phyloP scores from a whole-genome alignment of 2,797 vertebrate genomes.

The Nothura maculosa region DNA sequence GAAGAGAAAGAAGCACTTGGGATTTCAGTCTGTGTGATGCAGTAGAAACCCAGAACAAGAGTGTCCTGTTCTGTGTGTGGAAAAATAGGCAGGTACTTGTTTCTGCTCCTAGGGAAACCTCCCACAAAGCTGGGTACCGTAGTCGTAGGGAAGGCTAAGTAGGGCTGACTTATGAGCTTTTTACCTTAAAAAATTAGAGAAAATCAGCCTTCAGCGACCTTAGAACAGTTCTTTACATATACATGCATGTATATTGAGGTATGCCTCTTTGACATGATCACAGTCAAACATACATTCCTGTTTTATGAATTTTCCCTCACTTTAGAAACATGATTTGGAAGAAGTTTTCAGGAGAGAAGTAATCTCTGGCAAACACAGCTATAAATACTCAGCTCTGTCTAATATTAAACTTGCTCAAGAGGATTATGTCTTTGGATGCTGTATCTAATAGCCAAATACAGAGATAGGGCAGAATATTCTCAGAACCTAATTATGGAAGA shows the following conservation, averaged over 20 bases:
- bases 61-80: neutral
- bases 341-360: neutral
- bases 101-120: neutral
- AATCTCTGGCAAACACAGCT: slow-evolving; percentile 2
- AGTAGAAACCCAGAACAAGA: neutral
- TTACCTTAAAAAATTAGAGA: neutral
- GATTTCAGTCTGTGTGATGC: neutral
- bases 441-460: neutral
- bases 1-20: neutral
- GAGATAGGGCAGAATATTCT: neutral
- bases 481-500: neutral
- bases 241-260: neutral
- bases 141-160: neutral
- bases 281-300: neutral
- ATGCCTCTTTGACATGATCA: slow-evolving; percentile 25
- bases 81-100: neutral
- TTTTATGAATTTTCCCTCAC: slow-evolving; percentile 10
- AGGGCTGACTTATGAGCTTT: neutral
- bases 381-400: neutral
- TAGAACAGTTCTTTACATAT: neutral
- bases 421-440: slow-evolving; percentile 1
- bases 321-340: slow-evolving; percentile 29
- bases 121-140: neutral
- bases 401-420: neutral
- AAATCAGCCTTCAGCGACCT: neutral